These are phyloP conservation scores for Hirundichthys speculiger DNA, from an alignment of 2,113 vertebrate species.

Conservation along the genomic window DNA sequence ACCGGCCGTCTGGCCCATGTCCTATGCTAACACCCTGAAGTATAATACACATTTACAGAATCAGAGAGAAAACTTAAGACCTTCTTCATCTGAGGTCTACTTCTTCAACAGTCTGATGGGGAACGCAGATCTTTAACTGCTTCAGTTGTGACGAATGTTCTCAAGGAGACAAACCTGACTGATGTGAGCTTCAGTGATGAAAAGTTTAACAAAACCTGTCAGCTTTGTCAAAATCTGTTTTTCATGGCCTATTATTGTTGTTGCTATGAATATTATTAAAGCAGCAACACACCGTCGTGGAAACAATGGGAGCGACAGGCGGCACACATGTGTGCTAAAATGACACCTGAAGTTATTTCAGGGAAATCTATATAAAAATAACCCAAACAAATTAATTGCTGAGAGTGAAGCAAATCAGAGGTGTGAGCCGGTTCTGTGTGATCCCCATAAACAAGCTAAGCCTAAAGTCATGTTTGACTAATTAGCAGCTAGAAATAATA, in stretches of 20 bases:
- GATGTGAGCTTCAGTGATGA: constrained; percentile 1
- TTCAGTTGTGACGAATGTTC: constrained; percentile 19
- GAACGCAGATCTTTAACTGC: constrained; percentile 35
- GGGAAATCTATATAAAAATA: constrained; percentile 68
- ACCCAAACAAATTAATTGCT: constrained; percentile 45
- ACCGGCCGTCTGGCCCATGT: too few relatives aligned
- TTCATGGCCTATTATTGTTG: constrained; percentile 47
- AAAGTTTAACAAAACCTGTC: constrained; percentile 30
- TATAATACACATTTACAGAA: constrained; percentile 19
- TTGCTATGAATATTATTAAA: constrained; percentile 26
- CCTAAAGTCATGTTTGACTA: constrained; percentile 49
- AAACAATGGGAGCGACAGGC: constrained; percentile 52
- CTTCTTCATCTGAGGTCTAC: constrained; percentile 42
- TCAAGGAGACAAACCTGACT: neutral
- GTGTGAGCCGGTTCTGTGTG: constrained; percentile 43
- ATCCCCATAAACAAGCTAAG: constrained; percentile 27
- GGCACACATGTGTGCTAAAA: constrained; percentile 48
- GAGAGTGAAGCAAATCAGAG: constrained; percentile 19
- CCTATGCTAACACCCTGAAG: neutral
- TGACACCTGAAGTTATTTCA: constrained; percentile 40
- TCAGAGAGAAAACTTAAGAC: constrained; percentile 23
- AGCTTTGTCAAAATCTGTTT: constrained; percentile 28
- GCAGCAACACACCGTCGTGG: constrained; percentile 40
- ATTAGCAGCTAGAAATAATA: constrained; percentile 44
- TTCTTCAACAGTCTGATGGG: constrained; percentile 43